Evolutionary conservation across 1,140 invertebrate genomes (phyloP), one percentile per base, ranked within the genome.

Genomic region (Magallana ariakensis): DNA sequence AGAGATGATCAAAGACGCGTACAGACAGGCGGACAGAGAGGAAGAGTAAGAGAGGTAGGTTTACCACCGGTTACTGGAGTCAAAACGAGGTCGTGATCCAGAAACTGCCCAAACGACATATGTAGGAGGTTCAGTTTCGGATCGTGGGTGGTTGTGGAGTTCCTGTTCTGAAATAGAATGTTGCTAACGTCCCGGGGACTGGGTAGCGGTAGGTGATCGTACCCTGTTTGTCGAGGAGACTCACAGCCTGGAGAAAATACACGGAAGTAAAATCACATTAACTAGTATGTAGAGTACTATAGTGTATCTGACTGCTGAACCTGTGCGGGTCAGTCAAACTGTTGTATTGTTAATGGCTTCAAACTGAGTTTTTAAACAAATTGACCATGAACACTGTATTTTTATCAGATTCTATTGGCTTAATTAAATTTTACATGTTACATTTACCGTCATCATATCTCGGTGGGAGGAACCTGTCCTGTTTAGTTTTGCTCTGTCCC

Each of bases 361-460:
- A 33, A 33, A 33, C n/a, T n/a, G n/a, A n/a, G 4, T 33, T 33
- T 33, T 33, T 3, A 33, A 33, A 33, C 33, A 33, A 4, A 1
- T 33, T 33, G 5, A 4, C 33, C 26, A 22, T 70, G 6, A 4
- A 33, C 9, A 10, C 9, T 75, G 22, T 26, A 75, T 26, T 8
- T 26, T 66, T 66, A 66, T 7, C 9, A 22, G n/a, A 8, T n/a
- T n/a, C n/a, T n/a, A n/a, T n/a, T n/a, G n/a, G n/a, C n/a, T n/a
- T n/a, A n/a, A n/a, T n/a, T n/a, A n/a, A n/a, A n/a, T n/a, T n/a
- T 19, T 66, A n/a, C n/a, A 15, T n/a, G 16, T 19, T 66, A 66
- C 33, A 46, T 46, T 96, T 96, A 96, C 97, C 97, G 94, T 98
- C 98, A 57, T 96, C 96, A 94, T 98, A 99, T 90, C 96, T 96